Evolutionary conservation across 2,113 vertebrate species (phyloP).

Genomic region (Rhagologus leucostigma): DNA sequence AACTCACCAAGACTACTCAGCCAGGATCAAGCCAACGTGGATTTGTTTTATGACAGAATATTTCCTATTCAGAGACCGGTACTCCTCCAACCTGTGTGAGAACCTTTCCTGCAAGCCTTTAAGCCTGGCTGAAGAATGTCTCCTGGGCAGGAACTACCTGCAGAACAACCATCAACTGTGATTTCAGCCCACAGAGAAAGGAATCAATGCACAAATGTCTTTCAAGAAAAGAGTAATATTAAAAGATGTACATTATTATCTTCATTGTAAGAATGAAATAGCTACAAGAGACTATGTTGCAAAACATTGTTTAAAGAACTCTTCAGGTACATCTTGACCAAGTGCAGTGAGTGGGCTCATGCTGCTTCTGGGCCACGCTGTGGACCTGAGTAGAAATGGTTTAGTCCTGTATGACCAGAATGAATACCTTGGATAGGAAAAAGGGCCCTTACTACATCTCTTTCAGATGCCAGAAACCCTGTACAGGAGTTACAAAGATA

Average conservation of each 20-base stretch:
- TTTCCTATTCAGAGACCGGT: neutral
- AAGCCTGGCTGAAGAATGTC: neutral
- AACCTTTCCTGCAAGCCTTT: neutral
- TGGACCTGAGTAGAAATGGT: neutral
- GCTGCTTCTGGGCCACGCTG: neutral
- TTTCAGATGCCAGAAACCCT: neutral
- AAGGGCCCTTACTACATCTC: neutral
- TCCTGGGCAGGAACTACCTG: neutral
- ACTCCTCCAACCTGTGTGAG: neutral
- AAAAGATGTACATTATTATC: neutral
- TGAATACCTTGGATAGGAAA: neutral
- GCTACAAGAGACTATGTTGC: neutral
- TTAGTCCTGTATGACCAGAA: neutral
- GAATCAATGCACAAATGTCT: neutral
- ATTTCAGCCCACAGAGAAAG: neutral
- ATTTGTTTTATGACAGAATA: neutral
- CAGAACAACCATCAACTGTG: rapidly evolving
- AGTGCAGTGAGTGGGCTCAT: neutral
- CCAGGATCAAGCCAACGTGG: neutral
- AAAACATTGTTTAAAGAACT: neutral
- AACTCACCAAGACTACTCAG: neutral
- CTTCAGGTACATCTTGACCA: neutral
- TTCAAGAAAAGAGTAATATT: neutral
- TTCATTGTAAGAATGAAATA: neutral
- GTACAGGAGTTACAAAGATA: neutral